These are phyloP conservation scores for Gobionotothen gibberifrons DNA, from an alignment of 2,797 vertebrate genomes.

Conservation along the genomic window DNA sequence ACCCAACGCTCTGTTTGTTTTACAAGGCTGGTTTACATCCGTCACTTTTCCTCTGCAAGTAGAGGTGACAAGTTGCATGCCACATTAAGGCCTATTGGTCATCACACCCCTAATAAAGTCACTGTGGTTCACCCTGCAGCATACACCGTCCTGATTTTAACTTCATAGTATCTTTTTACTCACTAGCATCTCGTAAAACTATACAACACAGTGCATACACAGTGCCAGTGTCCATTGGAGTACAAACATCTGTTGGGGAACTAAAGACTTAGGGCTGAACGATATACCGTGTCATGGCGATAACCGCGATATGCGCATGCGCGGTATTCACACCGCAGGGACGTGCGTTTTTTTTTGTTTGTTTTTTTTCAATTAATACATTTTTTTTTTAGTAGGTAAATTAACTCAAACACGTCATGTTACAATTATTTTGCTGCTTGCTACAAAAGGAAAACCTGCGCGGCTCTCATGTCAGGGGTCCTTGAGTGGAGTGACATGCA, in stretches of 20 bases:
- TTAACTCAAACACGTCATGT: no score
- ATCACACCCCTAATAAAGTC: constrained; percentile 43
- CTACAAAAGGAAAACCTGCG: no score
- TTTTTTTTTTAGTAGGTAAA: no score
- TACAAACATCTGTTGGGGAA: constrained; percentile 50
- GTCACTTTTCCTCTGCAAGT: constrained; percentile 33
- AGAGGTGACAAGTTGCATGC: constrained; percentile 41
- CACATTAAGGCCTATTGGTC: constrained; percentile 37
- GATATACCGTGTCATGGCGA: no score
- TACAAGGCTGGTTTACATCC: constrained; percentile 34
- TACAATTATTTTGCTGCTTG: no score
- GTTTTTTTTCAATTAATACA: no score
- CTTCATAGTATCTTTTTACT: constrained; percentile 16
- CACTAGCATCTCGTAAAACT: constrained; percentile 10
- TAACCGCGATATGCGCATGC: no score
- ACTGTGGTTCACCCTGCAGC: constrained; percentile 21
- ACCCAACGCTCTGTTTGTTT: constrained; percentile 13
- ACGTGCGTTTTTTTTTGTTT: no score
- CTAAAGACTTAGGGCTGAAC: constrained; percentile 52
- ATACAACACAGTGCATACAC: constrained; percentile 13
- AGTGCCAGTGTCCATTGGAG: constrained; percentile 29
- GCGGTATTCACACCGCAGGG: no score
- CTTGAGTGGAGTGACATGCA: no score
- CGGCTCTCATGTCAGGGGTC: no score
- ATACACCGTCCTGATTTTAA: constrained; percentile 8